Conservation (phyloP, 2,797 vertebrate genomes). For the Labroides dimidiatus region DNA sequence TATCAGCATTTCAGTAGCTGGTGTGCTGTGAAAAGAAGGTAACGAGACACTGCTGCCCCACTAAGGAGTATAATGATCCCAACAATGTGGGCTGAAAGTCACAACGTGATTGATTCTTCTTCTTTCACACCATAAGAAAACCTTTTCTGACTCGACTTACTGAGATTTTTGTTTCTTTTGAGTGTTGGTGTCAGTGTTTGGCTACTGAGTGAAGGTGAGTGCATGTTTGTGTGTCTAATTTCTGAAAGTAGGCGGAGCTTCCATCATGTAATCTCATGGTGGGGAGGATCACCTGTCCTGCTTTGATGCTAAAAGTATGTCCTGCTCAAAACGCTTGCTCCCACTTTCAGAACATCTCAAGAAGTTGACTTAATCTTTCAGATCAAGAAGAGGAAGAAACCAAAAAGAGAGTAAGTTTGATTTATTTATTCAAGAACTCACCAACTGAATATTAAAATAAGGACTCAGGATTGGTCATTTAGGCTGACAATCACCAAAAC, state of each 20-base stretch:
- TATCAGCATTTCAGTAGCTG: conserved; percentile 23
- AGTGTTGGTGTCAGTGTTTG: conserved; percentile 5
- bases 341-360: conserved; percentile 41
- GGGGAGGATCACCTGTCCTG: conserved; percentile 49
- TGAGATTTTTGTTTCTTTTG: background rate
- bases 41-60: conserved; percentile 61
- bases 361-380: conserved; percentile 24
- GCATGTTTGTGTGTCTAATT: conserved; percentile 11
- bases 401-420: conserved; percentile 66
- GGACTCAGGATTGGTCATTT: background rate
- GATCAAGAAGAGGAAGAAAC: conserved; percentile 36
- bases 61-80: conserved; percentile 42
- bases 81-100: conserved; percentile 26
- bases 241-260: conserved; percentile 53
- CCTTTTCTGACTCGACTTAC: background rate
- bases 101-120: conserved; percentile 13
- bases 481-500: too few relatives aligned
- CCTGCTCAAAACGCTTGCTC: conserved; percentile 46
- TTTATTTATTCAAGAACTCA: conserved; percentile 11
- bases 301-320: conserved; percentile 39
- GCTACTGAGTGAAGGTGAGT: background rate
- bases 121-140: conserved; percentile 24
- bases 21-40: conserved; percentile 24
- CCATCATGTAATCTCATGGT: conserved; percentile 1
- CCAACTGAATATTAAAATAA: background rate